Percentiles rank a stretch among this genome's conserved stretches.
Conservation (phyloP, 2,797 vertebrate species). For the Periparus ater region DNA sequence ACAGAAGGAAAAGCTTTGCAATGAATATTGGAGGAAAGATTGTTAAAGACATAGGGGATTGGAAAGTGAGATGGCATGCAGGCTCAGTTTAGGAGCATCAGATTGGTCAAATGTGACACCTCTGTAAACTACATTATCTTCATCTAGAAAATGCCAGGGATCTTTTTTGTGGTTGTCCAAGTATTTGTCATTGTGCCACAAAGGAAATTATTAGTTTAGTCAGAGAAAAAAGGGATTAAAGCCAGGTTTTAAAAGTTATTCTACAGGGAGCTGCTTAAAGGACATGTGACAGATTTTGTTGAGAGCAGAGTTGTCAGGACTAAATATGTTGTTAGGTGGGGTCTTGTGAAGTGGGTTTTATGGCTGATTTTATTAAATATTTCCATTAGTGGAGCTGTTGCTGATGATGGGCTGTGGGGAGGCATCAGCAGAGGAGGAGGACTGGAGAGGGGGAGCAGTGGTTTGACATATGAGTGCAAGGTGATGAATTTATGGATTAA, state of each 20-base stretch:
- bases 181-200: neutral
- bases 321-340: neutral
- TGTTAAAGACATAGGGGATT: neutral
- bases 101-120: neutral
- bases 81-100: neutral
- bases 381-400: neutral
- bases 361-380: neutral
- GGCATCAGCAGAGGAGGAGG: neutral
- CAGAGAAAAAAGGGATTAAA: neutral
- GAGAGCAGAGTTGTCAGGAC: neutral
- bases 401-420: neutral
- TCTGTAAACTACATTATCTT: neutral
- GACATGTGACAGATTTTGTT: neutral
- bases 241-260: neutral
- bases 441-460: neutral
- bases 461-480: neutral
- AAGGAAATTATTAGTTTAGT: neutral
- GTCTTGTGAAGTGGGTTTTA: neutral
- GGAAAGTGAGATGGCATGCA: neutral
- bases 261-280: neutral
- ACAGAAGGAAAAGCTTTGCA: neutral
- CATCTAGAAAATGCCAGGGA: neutral
- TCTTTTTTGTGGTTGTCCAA: neutral
- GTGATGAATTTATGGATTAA: neutral
- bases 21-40: neutral